phyloP scores from a whole-genome alignment of 2,113 vertebrate species.

The Chloebia gouldiae region DNA sequence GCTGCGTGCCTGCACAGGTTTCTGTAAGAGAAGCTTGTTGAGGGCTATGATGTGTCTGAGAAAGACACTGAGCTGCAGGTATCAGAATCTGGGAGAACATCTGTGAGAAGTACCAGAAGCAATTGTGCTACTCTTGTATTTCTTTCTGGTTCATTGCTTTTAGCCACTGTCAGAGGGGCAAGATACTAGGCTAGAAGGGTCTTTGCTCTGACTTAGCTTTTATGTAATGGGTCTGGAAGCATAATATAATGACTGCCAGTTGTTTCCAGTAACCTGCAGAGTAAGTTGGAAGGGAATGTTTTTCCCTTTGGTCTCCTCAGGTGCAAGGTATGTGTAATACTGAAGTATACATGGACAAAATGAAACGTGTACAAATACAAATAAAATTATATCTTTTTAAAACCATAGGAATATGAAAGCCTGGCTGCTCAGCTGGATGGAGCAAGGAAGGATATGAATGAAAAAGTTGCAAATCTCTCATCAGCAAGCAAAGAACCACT shows the following conservation, averaged over 20 bases:
- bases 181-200: neutral
- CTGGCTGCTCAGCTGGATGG: slow-evolving; percentile 85
- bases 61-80: neutral
- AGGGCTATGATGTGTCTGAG: neutral
- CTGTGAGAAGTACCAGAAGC: neutral
- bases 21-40: neutral
- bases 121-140: neutral
- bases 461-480: slow-evolving; percentile 78
- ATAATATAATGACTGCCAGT: neutral
- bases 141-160: neutral
- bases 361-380: neutral
- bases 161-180: neutral
- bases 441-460: slow-evolving; percentile 82
- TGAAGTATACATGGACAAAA: neutral
- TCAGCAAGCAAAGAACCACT: slow-evolving; percentile 77
- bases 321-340: neutral
- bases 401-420: slow-evolving; percentile 83
- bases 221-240: neutral
- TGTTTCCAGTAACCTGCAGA: neutral
- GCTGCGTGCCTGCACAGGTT: neutral
- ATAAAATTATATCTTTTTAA: neutral
- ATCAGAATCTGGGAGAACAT: neutral
- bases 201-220: neutral
- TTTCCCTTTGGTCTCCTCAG: neutral
- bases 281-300: neutral